These are phyloP conservation scores for Euleptes europaea DNA, from an alignment of 2,113 vertebrate genomes.

Conservation along the genomic window DNA sequence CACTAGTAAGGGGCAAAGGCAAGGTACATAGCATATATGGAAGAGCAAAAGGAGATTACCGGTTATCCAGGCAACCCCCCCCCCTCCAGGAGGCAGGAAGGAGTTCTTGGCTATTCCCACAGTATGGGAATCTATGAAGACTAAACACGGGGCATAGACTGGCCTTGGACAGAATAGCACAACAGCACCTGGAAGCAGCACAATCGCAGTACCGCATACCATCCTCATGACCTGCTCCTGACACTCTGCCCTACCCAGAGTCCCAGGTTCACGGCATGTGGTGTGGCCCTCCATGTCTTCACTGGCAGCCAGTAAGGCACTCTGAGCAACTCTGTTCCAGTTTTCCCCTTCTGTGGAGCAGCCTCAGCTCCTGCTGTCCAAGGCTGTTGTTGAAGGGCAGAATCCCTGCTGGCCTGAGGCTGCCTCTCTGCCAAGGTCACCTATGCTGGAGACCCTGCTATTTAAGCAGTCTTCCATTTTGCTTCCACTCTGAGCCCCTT, in stretches of 20 bases:
- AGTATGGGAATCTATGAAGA: no score
- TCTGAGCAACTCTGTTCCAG: constrained; percentile 20
- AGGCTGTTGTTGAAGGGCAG: constrained; percentile 13
- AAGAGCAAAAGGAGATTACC: no score
- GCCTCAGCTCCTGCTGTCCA: constrained; percentile 11
- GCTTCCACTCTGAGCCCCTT: constrained; percentile 14
- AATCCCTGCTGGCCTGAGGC: constrained; percentile 40
- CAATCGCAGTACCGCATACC: no score
- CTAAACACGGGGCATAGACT: no score
- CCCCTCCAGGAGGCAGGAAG: no score
- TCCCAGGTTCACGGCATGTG: background rate
- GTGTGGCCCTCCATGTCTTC: rapidly evolving
- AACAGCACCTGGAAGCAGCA: no score
- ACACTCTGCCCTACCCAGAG: background rate
- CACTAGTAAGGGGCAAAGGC: no score
- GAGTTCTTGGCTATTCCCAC: no score
- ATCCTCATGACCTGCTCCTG: no score
- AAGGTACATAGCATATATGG: no score
- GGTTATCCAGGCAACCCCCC: no score
- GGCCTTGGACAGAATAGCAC: no score
- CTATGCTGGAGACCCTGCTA: background rate
- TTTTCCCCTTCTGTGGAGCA: background rate
- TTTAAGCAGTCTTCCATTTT: constrained; percentile 33
- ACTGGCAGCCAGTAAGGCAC: background rate
- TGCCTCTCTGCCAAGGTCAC: background rate